These are phyloP conservation scores for Iselma pallidipennis DNA, from an alignment of 2,888 invertebrate species.

Conservation along the genomic window DNA sequence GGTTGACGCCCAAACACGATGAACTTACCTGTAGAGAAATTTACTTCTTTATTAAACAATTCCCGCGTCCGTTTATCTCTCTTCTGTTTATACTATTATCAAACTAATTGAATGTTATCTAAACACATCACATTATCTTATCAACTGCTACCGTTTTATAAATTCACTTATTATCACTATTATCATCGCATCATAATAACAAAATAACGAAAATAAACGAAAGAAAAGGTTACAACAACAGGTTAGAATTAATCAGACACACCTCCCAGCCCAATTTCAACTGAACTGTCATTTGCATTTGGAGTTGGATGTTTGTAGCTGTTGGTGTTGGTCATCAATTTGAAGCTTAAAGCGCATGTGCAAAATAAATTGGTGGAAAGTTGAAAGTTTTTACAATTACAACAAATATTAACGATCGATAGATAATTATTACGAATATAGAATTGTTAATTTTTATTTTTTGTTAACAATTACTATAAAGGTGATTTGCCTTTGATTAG, in stretches of 20 bases:
- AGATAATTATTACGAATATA: no score
- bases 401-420: no score
- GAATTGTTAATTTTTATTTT: no score
- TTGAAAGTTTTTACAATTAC: no score
- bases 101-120: neutral
- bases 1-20: constrained; percentile 25
- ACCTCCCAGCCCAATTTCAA: neutral
- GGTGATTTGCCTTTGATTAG: no score
- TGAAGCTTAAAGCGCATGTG: neutral
- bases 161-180: constrained; percentile 8
- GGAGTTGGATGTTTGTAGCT: no score
- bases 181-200: constrained; percentile 9
- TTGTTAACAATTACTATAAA: no score
- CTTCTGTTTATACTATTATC: constrained; percentile 11
- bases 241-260: neutral
- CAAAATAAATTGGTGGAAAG: no score
- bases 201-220: neutral
- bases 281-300: no score
- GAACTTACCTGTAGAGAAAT: constrained; percentile 21
- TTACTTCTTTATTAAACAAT: constrained; percentile 18
- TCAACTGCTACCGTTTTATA: constrained; percentile 9
- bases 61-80: constrained; percentile 22
- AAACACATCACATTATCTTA: constrained; percentile 24
- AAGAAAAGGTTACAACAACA: neutral
- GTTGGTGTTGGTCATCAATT: neutral